Evolutionary conservation across 2,888 invertebrate genomes (phyloP).

Genomic region (Noctua fimbriata): DNA sequence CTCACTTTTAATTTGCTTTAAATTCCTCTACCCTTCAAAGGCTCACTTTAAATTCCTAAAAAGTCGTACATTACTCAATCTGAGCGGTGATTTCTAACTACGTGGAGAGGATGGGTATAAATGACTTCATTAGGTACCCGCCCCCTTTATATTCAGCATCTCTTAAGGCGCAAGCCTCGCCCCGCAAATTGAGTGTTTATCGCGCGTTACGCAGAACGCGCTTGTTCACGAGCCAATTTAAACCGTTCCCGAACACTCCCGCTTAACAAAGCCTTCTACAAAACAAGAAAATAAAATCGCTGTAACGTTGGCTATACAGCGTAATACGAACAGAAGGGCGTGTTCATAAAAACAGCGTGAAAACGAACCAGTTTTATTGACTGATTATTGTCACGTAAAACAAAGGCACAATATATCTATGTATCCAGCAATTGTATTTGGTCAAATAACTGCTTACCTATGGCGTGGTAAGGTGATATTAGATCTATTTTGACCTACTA

Average conservation of each 20-base stretch:
- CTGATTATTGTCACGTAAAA: slow-evolving; percentile 56
- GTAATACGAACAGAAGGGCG: slow-evolving; percentile 70
- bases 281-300: slow-evolving; percentile 83
- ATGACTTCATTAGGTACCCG: slow-evolving; percentile 81
- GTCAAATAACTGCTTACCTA: not conserved
- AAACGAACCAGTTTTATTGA: slow-evolving; percentile 62
- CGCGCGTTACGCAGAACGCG: slow-evolving; percentile 77
- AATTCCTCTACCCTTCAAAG: slow-evolving; percentile 64
- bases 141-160: slow-evolving; percentile 77
- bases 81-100: slow-evolving; percentile 69
- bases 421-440: slow-evolving; percentile 1
- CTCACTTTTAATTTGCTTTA: slow-evolving; percentile 69
- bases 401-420: slow-evolving; percentile 6
- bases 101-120: slow-evolving; percentile 74
- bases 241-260: slow-evolving; percentile 75
- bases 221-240: slow-evolving; percentile 83
- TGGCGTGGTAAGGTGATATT: not conserved
- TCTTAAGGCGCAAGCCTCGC: slow-evolving; percentile 75
- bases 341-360: slow-evolving; percentile 72
- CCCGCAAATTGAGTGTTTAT: slow-evolving; percentile 84
- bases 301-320: slow-evolving; percentile 64
- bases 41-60: slow-evolving; percentile 67
- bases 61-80: slow-evolving; percentile 77
- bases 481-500: not conserved
- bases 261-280: slow-evolving; percentile 78